Percentiles rank a stretch among this genome's conserved stretches.
phyloP scores from a whole-genome alignment of 2,888 invertebrate species.

The Erebia aethiops region DNA sequence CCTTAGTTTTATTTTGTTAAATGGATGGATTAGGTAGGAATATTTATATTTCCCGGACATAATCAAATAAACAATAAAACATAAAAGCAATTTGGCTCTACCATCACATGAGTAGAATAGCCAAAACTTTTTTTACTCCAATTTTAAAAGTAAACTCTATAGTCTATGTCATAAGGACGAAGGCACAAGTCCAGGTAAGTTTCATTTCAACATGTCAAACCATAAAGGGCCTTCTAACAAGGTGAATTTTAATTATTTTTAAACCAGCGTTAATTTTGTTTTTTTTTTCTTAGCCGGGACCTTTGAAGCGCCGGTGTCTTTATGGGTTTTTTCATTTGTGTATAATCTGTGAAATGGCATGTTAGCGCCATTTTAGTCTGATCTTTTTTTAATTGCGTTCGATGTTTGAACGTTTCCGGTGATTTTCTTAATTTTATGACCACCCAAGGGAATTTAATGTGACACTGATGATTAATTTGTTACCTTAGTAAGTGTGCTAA shows the following conservation, averaged over 20 bases:
- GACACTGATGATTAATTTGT: slow-evolving; percentile 29
- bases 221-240: slow-evolving; percentile 63
- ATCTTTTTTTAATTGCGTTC: slow-evolving; percentile 69
- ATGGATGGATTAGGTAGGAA: slow-evolving; percentile 10
- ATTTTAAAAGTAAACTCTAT: slow-evolving; percentile 27
- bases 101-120: slow-evolving; percentile 23
- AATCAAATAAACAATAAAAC: slow-evolving; percentile 77
- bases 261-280: slow-evolving; percentile 76
- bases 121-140: slow-evolving; percentile 10
- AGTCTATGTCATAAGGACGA: slow-evolving; percentile 18
- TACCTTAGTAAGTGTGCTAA: neutral
- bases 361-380: slow-evolving; percentile 71
- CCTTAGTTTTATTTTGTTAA: neutral
- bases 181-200: slow-evolving; percentile 25
- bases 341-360: slow-evolving; percentile 78
- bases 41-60: slow-evolving; percentile 43
- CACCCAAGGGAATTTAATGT: slow-evolving; percentile 35
- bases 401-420: slow-evolving; percentile 72
- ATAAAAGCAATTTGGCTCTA: slow-evolving; percentile 60
- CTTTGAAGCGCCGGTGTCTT: slow-evolving; percentile 65
- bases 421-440: slow-evolving; percentile 43
- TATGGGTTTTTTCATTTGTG: slow-evolving; percentile 68
- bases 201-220: slow-evolving; percentile 29
- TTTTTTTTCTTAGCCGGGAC: slow-evolving; percentile 63
- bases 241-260: slow-evolving; percentile 79